Evolutionary conservation across 2,888 invertebrate genomes (phyloP).

Genomic region (Aromia moschata): DNA sequence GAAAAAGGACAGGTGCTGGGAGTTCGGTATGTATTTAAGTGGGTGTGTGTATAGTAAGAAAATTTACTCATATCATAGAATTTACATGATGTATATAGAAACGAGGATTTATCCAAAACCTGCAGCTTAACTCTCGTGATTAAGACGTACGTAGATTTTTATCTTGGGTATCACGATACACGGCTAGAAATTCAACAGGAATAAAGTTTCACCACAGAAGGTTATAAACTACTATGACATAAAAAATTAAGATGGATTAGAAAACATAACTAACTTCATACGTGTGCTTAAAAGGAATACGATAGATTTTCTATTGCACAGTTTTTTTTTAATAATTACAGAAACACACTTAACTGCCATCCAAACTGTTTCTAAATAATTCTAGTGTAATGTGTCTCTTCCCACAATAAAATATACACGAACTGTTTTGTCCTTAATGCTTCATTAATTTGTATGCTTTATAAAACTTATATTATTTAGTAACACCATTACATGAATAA

Average conservation of each 20-base stretch:
- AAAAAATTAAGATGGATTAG: conserved; percentile 1
- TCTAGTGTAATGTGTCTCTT: not conserved
- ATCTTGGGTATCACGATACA: conserved; percentile 27
- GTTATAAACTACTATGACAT: not conserved
- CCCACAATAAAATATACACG: conserved; percentile 2
- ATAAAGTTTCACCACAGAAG: not conserved
- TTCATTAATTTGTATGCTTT: not conserved
- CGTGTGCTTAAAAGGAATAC: not conserved
- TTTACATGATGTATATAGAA: conserved; percentile 33
- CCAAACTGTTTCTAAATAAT: not conserved
- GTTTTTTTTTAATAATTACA: not conserved
- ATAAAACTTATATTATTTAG: conserved; percentile 25
- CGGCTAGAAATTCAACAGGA: conserved; percentile 2
- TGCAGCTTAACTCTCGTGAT: conserved; percentile 34
- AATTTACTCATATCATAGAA: conserved; percentile 31
- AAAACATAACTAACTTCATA: not conserved
- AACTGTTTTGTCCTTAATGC: conserved; percentile 8
- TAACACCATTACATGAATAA: conserved; percentile 34
- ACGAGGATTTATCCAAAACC: conserved; percentile 35
- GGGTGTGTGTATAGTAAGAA: conserved; percentile 30
- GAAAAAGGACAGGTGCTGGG: not conserved
- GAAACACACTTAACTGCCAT: not conserved
- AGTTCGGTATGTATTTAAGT: conserved; percentile 4
- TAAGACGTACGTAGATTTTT: conserved; percentile 37
- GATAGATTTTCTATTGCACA: not conserved